These are phyloP conservation scores for Maccullochella peelii DNA, from an alignment of 2,113 vertebrate species.

Conservation along the genomic window DNA sequence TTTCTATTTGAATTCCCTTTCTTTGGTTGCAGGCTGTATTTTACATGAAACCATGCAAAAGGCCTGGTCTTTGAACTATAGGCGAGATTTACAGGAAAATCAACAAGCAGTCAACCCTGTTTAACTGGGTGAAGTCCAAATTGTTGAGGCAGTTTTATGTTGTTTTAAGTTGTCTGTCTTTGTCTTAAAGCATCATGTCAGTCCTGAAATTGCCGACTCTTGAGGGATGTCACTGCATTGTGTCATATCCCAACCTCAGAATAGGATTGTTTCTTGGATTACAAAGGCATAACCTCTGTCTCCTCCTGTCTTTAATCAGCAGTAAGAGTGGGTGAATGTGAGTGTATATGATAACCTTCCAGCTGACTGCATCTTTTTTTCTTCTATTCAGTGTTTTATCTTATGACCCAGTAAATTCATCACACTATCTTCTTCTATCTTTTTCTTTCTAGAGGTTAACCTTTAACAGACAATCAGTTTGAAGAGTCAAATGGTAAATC, in stretches of 20 bases:
- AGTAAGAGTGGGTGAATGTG: neutral
- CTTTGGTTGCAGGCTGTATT: neutral
- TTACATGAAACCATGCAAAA: neutral
- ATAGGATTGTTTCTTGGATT: neutral
- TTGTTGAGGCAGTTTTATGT: neutral
- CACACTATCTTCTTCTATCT: neutral
- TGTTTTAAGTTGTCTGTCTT: neutral
- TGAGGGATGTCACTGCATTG: neutral
- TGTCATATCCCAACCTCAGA: neutral
- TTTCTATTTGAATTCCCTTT: neutral
- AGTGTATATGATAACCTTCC: neutral
- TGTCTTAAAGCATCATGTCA: neutral
- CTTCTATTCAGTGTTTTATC: neutral
- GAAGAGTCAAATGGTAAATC: neutral
- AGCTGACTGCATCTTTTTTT: neutral
- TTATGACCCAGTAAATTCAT: neutral
- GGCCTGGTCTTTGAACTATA: neutral
- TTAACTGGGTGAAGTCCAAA: neutral
- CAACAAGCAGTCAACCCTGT: neutral
- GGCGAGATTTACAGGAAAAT: neutral
- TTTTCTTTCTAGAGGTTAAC: constrained; percentile 21
- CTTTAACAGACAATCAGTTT: constrained; percentile 39
- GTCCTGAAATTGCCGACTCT: neutral
- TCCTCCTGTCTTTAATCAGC: neutral
- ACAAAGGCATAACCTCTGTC: neutral